A percentile compares a stretch with the other conserved stretches of the same genome.
Evolutionary conservation across 2,113 vertebrate species (phyloP).

Genomic region (Hippocampus abdominalis): DNA sequence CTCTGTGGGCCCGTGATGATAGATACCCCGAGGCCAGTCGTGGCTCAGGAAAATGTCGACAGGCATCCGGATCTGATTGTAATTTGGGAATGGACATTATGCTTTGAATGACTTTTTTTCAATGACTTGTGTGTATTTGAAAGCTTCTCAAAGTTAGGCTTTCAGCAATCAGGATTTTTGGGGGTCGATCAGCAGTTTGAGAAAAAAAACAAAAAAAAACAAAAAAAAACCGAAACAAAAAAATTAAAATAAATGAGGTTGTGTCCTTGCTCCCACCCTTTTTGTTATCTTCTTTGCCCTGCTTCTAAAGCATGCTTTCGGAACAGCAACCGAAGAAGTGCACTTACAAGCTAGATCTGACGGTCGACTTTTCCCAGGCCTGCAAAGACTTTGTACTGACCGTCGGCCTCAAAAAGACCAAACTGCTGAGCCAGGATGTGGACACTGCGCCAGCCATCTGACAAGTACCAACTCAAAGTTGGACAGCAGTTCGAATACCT

Average conservation of each 20-base stretch:
- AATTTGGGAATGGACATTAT: neutral
- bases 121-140: neutral
- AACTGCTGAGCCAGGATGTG: too few species aligned
- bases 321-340: neutral
- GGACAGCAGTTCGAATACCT: too few species aligned
- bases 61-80: constrained; percentile 81
- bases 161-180: too few species aligned
- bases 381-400: too few species aligned
- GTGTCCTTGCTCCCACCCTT: neutral
- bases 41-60: constrained; percentile 94
- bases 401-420: too few species aligned
- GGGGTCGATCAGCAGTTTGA: too few species aligned
- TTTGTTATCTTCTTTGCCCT: neutral
- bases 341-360: neutral
- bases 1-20: constrained; percentile 86
- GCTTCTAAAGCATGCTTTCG: neutral
- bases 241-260: neutral
- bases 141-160: neutral
- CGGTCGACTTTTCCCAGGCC: neutral
- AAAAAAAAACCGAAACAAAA: too few species aligned
- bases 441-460: too few species aligned
- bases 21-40: constrained; percentile 95
- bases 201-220: too few species aligned
- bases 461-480: too few species aligned
- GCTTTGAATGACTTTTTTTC: neutral